Conservation (phyloP, 1,140 invertebrate species). For the Andricus grossulariae region DNA sequence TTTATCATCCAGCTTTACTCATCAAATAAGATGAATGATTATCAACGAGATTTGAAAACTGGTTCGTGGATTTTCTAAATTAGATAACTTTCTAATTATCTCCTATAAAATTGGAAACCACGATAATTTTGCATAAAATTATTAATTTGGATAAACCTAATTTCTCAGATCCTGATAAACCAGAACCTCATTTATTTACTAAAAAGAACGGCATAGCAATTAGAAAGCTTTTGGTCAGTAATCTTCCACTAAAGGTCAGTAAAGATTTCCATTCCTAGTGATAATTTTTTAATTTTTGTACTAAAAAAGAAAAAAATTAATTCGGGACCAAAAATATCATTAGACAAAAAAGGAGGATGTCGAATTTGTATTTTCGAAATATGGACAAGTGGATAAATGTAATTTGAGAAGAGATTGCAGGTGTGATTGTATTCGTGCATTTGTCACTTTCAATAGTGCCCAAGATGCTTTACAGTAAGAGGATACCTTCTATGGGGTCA, state of each 20-base stretch:
- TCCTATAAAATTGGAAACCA: no score
- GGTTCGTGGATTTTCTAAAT: no score
- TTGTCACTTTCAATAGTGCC: neutral
- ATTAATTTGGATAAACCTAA: neutral
- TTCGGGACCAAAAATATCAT: neutral
- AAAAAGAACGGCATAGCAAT: slow-evolving; percentile 1
- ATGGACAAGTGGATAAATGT: slow-evolving; percentile 11
- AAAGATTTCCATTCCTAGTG: neutral
- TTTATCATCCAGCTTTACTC: no score
- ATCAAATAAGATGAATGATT: no score
- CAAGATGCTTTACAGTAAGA: slow-evolving; percentile 8
- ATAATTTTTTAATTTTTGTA: neutral
- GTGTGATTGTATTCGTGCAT: neutral
- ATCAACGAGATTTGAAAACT: no score
- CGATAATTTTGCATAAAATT: neutral
- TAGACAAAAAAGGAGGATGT: neutral
- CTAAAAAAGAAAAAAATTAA: neutral
- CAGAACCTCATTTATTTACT: neutral
- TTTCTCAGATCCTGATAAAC: neutral
- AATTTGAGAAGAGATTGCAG: neutral
- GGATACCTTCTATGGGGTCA: no score
- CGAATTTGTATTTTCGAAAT: slow-evolving; percentile 10
- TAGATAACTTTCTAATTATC: no score
- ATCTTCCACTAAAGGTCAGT: slow-evolving; percentile 6
- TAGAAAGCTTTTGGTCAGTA: slow-evolving; percentile 5